Percentiles rank a stretch among this genome's conserved stretches.
Evolutionary conservation across 2,797 vertebrate genomes (phyloP).

Genomic region (Hemitrygon akajei): DNA sequence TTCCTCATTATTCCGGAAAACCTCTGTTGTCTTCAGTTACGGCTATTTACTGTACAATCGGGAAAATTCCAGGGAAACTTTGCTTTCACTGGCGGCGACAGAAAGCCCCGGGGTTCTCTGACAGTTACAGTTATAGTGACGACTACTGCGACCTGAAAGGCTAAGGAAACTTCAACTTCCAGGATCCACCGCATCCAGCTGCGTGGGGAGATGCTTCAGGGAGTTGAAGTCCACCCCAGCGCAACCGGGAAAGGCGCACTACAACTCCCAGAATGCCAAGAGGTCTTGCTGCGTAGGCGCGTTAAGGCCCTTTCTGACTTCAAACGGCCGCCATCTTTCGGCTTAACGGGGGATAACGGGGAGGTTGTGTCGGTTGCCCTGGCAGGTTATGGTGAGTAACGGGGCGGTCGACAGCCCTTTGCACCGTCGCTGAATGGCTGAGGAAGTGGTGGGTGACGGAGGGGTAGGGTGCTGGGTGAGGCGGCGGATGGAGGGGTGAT

Average conservation of each 20-base stretch:
- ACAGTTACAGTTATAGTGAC: background rate
- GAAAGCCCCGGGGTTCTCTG: background rate
- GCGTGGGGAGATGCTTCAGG: background rate
- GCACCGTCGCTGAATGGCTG: background rate
- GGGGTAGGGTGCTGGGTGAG: background rate
- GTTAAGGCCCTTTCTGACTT: background rate
- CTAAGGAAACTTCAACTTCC: background rate
- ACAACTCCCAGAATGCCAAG: background rate
- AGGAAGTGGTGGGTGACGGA: too few relatives aligned
- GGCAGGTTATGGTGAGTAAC: constrained; percentile 11
- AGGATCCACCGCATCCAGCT: background rate
- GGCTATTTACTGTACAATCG: background rate
- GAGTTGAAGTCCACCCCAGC: background rate
- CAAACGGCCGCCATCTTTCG: constrained; percentile 25
- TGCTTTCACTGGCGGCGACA: too few relatives aligned
- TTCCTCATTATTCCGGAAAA: background rate
- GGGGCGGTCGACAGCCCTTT: background rate
- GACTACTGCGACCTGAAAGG: background rate
- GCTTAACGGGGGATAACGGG: background rate
- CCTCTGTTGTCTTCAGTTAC: background rate
- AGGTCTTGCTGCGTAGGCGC: background rate
- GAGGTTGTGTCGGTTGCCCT: background rate
- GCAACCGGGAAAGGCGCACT: background rate
- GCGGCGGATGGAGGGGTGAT: background rate
- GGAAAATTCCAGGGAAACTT: background rate